Percentiles rank a stretch among this genome's conserved stretches.
These are phyloP conservation scores for Leptinotarsa texana DNA, from an alignment of 1,140 invertebrate species.

Conservation along the genomic window DNA sequence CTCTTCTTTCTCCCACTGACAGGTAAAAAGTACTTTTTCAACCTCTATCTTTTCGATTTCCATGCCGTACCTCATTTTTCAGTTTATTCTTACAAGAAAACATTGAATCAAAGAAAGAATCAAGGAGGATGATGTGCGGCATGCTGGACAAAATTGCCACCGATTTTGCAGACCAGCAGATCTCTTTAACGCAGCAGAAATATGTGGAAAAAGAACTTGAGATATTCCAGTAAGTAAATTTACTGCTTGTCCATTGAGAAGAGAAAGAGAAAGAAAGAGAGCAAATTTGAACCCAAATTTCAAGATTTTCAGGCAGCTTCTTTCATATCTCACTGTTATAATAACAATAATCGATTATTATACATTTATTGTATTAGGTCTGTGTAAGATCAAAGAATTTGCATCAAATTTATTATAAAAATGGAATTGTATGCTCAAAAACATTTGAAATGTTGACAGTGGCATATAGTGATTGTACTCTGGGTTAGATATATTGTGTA, in stretches of 20 bases:
- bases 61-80: background rate
- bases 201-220: conserved; percentile 29
- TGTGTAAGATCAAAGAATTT: too few relatives aligned
- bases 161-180: conserved; percentile 32
- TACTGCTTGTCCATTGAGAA: background rate
- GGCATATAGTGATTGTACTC: too few relatives aligned
- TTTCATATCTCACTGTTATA: too few relatives aligned
- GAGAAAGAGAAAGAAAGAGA: too few relatives aligned
- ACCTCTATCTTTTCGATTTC: background rate
- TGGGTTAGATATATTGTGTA: too few relatives aligned
- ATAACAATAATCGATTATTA: too few relatives aligned
- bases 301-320: too few relatives aligned
- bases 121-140: conserved; percentile 19
- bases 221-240: conserved; percentile 22
- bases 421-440: too few relatives aligned
- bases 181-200: conserved; percentile 24
- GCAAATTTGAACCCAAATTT: background rate
- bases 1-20: background rate
- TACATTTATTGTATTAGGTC: too few relatives aligned
- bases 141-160: conserved; percentile 21
- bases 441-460: too few relatives aligned
- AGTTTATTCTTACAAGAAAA: conserved; percentile 7
- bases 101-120: conserved; percentile 17
- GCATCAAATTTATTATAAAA: too few relatives aligned
- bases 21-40: background rate